Conservation (phyloP, 2,113 vertebrate species). For the Sphaerodactylus townsendi region DNA sequence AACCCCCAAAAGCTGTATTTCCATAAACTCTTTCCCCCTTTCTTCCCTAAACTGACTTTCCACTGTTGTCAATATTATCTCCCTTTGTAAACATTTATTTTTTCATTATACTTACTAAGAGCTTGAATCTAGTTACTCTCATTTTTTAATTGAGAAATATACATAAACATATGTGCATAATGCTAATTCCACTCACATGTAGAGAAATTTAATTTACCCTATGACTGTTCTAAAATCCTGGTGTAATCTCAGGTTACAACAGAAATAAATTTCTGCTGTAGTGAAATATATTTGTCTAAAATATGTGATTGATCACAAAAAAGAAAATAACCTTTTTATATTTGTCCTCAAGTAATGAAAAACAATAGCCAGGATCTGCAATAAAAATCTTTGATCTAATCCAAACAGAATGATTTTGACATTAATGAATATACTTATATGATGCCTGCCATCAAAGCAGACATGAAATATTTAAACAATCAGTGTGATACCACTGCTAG, state of each 20-base stretch:
- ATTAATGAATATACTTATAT: slow-evolving; percentile 23
- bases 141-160: not conserved
- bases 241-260: too few relatives aligned
- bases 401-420: slow-evolving; percentile 22
- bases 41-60: too few relatives aligned
- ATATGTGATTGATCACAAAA: slow-evolving; percentile 16
- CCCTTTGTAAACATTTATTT: too few relatives aligned
- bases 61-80: too few relatives aligned
- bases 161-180: not conserved
- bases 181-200: not conserved
- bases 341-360: slow-evolving; percentile 24
- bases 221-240: not conserved
- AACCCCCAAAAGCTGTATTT: too few relatives aligned
- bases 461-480: slow-evolving; percentile 34
- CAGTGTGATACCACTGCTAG: not conserved
- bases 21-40: too few relatives aligned
- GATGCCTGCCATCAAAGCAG: slow-evolving; percentile 5
- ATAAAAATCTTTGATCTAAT: slow-evolving; percentile 36
- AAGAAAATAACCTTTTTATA: not conserved
- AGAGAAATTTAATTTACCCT: not conserved
- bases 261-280: not conserved
- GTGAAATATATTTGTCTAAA: not conserved
- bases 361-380: slow-evolving; percentile 3
- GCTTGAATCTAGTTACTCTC: not conserved
- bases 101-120: not conserved